Evolutionary conservation across 2,797 vertebrate genomes (phyloP), one percentile per base, ranked within the genome.

Genomic region (Pogoniulus pusillus): DNA sequence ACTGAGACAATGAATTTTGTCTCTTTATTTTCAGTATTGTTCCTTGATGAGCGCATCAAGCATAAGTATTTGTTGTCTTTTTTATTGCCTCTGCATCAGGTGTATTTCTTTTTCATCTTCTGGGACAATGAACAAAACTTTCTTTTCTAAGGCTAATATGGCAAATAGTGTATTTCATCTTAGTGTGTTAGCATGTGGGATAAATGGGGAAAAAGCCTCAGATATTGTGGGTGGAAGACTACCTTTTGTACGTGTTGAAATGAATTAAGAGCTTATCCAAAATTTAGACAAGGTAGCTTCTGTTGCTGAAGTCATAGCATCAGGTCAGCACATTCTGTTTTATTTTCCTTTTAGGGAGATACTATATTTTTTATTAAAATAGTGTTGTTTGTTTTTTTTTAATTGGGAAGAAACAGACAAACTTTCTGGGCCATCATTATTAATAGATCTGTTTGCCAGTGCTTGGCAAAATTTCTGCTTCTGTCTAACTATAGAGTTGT

Each of bases 61-160:
- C 27, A 17, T 76, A 70, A 81, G 15, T 49, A 74, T 85, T 85
- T 7, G 41, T 37, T 68, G 26, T 66, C 57, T 64, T 78, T 93
- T 24, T 73, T 72, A 62, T n/a, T 91, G n/a, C 60, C 29, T 87
- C 12, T 11, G 90, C 30, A 39, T 79, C 30, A 88, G 20, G 45
- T 85, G 4, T 37, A 82, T 81, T 91, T 94, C 70, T 66, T 81
- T 93, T 75, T 89, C 39, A 16, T 91, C 24, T 58, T 63, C 53
- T 76, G 57, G 20, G 9, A 81, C 27, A 91, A 91, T 85, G 29
- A 10, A 43, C 87, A 23, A 23, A 19, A 19, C 13, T 12, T 47
- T 47, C 35, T 78, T 81, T 49, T 49, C 29, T 43, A 74, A 32
- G 62, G 91, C 30, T 78, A 82, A 8, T 9, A 68, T 58, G 35